phyloP scores from a whole-genome alignment of 2,888 invertebrate genomes.

The Melanargia galathea region DNA sequence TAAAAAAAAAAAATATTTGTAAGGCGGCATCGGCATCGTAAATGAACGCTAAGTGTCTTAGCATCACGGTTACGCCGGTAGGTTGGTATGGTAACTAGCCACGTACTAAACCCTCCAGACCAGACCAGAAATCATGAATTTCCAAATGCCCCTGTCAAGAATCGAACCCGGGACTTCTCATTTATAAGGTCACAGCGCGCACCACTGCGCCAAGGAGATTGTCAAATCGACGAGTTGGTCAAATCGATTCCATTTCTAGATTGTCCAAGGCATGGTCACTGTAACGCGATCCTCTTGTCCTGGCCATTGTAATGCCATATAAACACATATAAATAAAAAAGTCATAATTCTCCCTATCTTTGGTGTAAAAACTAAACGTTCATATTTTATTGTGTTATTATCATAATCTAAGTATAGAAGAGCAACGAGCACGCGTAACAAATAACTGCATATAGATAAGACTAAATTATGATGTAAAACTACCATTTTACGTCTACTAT shows the following conservation, averaged over 20 bases:
- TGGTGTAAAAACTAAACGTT: constrained; percentile 30
- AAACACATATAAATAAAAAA: constrained; percentile 2
- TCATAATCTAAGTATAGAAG: constrained; percentile 41
- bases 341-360: constrained; percentile 2
- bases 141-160: no score
- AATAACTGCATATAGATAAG: constrained; percentile 28
- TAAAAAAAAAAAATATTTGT: no score
- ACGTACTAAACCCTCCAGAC: no score
- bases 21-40: no score
- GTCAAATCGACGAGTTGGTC: not conserved
- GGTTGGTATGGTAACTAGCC: no score
- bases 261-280: not conserved
- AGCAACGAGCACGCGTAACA: constrained; percentile 28
- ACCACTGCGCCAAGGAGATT: no score
- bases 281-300: not conserved
- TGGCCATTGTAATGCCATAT: not conserved
- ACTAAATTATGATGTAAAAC: constrained; percentile 14
- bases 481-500: not conserved
- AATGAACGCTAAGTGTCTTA: no score
- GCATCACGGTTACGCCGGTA: no score
- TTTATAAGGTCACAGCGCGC: no score
- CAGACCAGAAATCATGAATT: no score
- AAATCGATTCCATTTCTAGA: not conserved
- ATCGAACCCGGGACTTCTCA: no score
- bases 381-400: constrained; percentile 38